Evolutionary conservation across 2,113 vertebrate genomes (phyloP), one percentile per base, ranked within the genome.

Genomic region (Caracal caracal): DNA sequence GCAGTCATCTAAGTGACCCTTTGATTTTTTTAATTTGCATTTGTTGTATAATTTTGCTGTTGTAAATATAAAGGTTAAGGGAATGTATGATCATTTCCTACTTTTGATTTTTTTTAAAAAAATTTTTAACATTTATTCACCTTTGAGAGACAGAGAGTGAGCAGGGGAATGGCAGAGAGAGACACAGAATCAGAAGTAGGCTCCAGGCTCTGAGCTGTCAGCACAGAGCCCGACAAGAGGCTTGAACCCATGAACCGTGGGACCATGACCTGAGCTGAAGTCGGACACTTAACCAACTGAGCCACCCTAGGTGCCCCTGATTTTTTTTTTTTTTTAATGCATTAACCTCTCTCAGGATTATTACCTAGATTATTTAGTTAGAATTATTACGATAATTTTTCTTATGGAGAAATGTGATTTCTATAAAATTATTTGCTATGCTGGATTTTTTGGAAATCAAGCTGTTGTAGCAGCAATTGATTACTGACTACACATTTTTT

Each of bases 1-100:
- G 20, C 13, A 56, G 13, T 82, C 68, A 30, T 92, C 49, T 43
- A 75, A 61, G 37, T 40, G 65, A 68, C 6, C 2, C 19, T 79
- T 78, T 88, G 43, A 24, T 70, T 85, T 88, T 88, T 91, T 86
- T 37, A 68, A 53, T 95, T 96, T 93, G 30, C 40, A 83, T 89
- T 88, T 90, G 51, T 76, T 80, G 24, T 51, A 10, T 65, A 68
- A 26, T 88, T 94, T 92, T 92, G 22, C 30, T 94, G 35, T 6
- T 76, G 70, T 89, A 73, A 88, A 87, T 95, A 63, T 33, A 73
- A 75, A 94, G 59, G 47, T 65, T 26, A 59, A 47, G 68, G 63
- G 28, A 30, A 47, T 81, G 75, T 76, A 53, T 49, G 26, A 30
- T 75, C 26, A 28, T 88, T 85, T 47, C 22, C 12, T 75, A 30